Evolutionary conservation across 2,888 invertebrate species (phyloP), one percentile per base, ranked within the genome.

Genomic region (Diaphora mendica): DNA sequence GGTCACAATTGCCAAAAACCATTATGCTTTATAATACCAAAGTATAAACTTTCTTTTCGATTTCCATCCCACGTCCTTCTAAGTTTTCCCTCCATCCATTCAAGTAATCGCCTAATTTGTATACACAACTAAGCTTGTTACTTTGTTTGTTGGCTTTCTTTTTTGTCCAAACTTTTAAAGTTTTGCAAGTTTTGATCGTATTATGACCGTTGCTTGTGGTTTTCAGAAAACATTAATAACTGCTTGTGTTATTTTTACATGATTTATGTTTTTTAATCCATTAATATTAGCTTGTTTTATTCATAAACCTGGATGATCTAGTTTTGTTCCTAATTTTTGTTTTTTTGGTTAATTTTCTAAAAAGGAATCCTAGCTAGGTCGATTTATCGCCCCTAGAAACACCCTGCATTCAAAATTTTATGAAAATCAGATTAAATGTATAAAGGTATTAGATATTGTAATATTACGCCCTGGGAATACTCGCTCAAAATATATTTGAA

Each of bases 41-140:
- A 64, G 33, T 26, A 17, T 30, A 62, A 62, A 62, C 26, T 30
- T 30, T 62, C 2, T 62, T 35, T 23, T 35, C 35, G 20, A 33
- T 64, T 64, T 23, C 64, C 23, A 35, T 35, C 64, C 23, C 13
- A 35, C 9, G 20, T 35, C 23, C 20, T n/a, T 68, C 30, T 9
- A 79, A 75, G 23, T 74, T 74, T 72, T n/a, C 35, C 67, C 44
- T 59, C 82, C 75, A 69, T 73, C 78, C 78, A 72, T 73, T 77
- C 77, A 77, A 79, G 78, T 86, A 79, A 82, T 79, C 82, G 73
- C 77, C 85, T 84, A 84, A 87, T 86, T 87, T 88, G 82, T 85
- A 82, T 85, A 82, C 84, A 76, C 80, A 85, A 83, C 85, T 85
- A 85, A 87, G 85, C 85, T 86, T 82, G 86, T 87, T 86, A 86